phyloP scores from a whole-genome alignment of 2,888 invertebrate genomes.

The Apotomis betuletana region DNA sequence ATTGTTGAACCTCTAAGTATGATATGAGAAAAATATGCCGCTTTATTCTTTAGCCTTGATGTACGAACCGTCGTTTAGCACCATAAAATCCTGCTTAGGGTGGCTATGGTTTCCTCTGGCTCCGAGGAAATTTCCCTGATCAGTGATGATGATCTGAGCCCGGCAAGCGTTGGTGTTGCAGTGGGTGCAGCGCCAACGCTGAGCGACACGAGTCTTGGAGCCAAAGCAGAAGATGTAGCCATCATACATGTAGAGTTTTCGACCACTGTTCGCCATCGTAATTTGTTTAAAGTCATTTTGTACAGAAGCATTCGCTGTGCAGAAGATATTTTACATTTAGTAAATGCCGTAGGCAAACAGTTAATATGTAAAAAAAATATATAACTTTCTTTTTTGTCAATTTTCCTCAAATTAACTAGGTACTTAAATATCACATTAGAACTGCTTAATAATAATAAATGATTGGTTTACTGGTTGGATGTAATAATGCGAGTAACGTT shows the following conservation, averaged over 20 bases:
- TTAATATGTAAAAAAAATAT: too few species aligned
- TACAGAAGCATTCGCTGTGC: too few species aligned
- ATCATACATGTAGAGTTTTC: constrained; percentile 16
- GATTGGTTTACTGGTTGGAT: too few species aligned
- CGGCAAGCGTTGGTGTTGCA: constrained; percentile 40
- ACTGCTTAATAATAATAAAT: too few species aligned
- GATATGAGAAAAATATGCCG: neutral
- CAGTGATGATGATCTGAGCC: constrained; percentile 44
- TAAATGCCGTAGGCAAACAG: too few species aligned
- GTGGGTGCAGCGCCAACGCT: constrained; percentile 47
- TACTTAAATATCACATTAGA: too few species aligned
- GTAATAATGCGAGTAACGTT: too few species aligned
- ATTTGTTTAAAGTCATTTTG: constrained; percentile 8
- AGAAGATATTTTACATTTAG: too few species aligned
- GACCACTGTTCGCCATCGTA: constrained; percentile 24
- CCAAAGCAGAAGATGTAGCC: constrained; percentile 18
- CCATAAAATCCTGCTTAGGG: constrained; percentile 44
- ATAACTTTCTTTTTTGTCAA: too few species aligned
- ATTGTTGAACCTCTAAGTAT: too few species aligned
- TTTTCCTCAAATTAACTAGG: too few species aligned
- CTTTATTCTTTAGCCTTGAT: constrained; percentile 8
- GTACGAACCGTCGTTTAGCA: constrained; percentile 47
- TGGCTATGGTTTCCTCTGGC: constrained; percentile 49
- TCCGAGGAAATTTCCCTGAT: constrained; percentile 45
- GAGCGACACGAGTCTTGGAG: constrained; percentile 8